Conservation (phyloP, 1,140 invertebrate genomes). For the Callitettix versicolor region DNA sequence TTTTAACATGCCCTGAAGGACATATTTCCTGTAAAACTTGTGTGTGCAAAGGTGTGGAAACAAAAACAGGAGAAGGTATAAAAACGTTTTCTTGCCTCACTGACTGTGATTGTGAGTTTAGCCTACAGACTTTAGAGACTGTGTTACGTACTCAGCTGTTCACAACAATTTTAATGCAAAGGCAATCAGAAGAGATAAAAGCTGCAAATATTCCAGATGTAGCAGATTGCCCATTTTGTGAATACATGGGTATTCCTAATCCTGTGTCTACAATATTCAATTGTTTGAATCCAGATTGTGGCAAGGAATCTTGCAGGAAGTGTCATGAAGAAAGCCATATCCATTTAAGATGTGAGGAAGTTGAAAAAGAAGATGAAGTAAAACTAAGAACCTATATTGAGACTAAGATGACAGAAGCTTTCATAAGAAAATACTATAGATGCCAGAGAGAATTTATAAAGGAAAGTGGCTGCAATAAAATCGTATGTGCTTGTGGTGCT, state of each 20-base stretch:
- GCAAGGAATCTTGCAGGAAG: conserved; percentile 45
- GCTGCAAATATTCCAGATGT: conserved; percentile 47
- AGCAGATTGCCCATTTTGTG: conserved; percentile 52
- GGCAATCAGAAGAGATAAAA: conserved; percentile 45
- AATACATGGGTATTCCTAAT: conserved; percentile 41
- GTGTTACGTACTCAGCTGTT: not conserved
- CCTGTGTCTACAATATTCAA: conserved; percentile 48
- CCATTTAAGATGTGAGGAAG: conserved; percentile 48
- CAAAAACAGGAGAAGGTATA: too few relatives aligned
- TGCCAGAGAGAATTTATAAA: conserved; percentile 51
- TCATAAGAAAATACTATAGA: conserved; percentile 46
- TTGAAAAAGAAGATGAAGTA: conserved; percentile 42
- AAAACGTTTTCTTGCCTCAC: too few relatives aligned
- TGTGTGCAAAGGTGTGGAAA: too few relatives aligned
- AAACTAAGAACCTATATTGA: conserved; percentile 46
- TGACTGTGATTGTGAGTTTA: too few relatives aligned
- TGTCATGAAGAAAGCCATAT: conserved; percentile 53
- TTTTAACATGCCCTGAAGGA: too few relatives aligned
- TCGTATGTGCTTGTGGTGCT: conserved; percentile 55
- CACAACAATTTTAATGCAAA: conserved; percentile 26
- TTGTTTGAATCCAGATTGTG: conserved; percentile 52
- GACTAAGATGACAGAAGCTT: conserved; percentile 52
- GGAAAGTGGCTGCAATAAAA: conserved; percentile 57
- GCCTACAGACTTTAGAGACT: not conserved
- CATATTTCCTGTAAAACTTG: too few relatives aligned